Percentiles rank a stretch among this genome's conserved stretches.
phyloP scores from a whole-genome alignment of 37 sponge, comb jelly and placozoan genomes.

The Ianthella basta region DNA sequence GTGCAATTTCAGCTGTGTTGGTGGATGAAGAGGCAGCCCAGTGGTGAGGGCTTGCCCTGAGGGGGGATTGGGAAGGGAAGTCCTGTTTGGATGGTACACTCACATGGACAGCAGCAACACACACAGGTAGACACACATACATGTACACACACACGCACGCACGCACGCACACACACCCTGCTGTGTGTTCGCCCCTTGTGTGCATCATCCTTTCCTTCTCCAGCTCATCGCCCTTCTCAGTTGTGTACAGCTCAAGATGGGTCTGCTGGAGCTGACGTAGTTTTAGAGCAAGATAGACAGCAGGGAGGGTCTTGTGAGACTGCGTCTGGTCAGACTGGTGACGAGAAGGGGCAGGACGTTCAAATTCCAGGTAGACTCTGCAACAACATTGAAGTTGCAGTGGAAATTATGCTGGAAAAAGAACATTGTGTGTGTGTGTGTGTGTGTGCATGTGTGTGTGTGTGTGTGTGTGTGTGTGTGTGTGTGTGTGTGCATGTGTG shows the following conservation, averaged over 20 bases:
- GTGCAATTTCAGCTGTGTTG: background rate
- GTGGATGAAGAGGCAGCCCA: background rate
- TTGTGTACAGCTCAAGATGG: constrained; percentile 24
- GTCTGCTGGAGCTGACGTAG: constrained; percentile 32
- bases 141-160: too few relatives aligned
- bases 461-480: too few relatives aligned
- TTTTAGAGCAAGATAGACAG: constrained; percentile 68
- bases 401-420: too few relatives aligned
- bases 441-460: too few relatives aligned
- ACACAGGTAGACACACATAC: too few relatives aligned
- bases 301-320: constrained; percentile 40
- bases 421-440: too few relatives aligned
- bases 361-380: constrained; percentile 78
- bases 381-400: too few relatives aligned
- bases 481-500: too few relatives aligned
- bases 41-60: background rate
- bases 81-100: too few relatives aligned
- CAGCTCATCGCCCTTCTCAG: background rate
- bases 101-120: too few relatives aligned
- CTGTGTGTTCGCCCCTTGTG: too few relatives aligned
- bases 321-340: background rate
- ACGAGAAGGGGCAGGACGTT: constrained; percentile 18
- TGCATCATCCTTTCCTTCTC: background rate
- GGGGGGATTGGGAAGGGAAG: background rate
- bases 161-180: too few relatives aligned